phyloP scores from a whole-genome alignment of 2,888 invertebrate genomes.

The Amphiduros pacificus region DNA sequence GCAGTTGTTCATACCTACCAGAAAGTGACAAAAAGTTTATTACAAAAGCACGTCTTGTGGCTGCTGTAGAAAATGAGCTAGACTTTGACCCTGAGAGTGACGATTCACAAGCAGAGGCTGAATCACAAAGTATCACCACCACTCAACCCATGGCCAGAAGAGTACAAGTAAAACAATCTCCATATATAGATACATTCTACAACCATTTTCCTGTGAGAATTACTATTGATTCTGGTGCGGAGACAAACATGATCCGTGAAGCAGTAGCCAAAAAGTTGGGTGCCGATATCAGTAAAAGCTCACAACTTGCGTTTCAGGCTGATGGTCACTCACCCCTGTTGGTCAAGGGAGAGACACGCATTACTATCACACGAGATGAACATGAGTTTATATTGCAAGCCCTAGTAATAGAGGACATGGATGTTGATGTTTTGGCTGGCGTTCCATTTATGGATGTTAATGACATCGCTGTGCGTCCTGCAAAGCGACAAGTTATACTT shows the following conservation, averaged over 20 bases:
- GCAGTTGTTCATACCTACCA: conserved; percentile 28
- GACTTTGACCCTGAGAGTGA: not conserved
- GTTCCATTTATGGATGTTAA: conserved; percentile 32
- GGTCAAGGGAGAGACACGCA: not conserved
- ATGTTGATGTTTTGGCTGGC: conserved; percentile 28
- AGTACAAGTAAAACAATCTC: conserved; percentile 27
- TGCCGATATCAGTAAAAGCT: conserved; percentile 19
- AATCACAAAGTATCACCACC: not conserved
- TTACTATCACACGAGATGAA: not conserved
- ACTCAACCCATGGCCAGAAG: not conserved
- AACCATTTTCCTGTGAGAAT: conserved; percentile 22
- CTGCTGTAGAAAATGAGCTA: not conserved
- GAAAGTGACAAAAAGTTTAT: conserved; percentile 27
- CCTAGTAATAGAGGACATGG: conserved; percentile 27
- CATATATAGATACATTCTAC: conserved; percentile 24
- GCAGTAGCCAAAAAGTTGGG: conserved; percentile 23
- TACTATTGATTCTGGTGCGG: conserved; percentile 28
- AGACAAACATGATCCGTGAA: conserved; percentile 26
- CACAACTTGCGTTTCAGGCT: conserved; percentile 26
- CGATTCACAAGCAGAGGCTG: not conserved
- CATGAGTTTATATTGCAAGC: not conserved
- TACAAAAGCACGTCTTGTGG: conserved; percentile 14
- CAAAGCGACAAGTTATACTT: conserved; percentile 19
- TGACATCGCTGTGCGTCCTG: conserved; percentile 29
- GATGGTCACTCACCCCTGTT: conserved; percentile 20